Evolutionary conservation across 2,797 vertebrate species (phyloP).

Genomic region (Knipowitschia caucasica): DNA sequence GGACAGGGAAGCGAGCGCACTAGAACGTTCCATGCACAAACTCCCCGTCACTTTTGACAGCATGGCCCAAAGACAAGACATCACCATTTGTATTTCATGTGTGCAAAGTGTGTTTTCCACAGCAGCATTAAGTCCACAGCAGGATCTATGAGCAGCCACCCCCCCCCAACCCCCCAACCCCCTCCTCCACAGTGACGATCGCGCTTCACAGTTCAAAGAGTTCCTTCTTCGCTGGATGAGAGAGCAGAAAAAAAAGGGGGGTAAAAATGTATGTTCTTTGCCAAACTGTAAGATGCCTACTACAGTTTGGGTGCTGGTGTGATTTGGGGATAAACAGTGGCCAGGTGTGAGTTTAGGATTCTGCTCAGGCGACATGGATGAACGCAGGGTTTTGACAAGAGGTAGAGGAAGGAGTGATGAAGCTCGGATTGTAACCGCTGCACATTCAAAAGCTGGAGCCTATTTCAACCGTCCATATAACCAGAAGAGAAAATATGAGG

Average conservation of each 20-base stretch:
- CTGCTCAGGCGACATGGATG: conserved; percentile 31
- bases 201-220: conserved; percentile 70
- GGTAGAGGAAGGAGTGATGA: conserved; percentile 35
- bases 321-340: conserved; percentile 27
- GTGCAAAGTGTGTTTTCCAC: conserved; percentile 5
- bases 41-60: conserved; percentile 27
- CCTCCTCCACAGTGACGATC: conserved; percentile 52
- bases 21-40: conserved; percentile 17
- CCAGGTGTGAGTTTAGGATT: conserved; percentile 23
- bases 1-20: neutral
- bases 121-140: conserved; percentile 48
- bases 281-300: no score
- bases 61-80: conserved; percentile 37
- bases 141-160: conserved; percentile 56
- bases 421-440: conserved; percentile 44
- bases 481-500: no score
- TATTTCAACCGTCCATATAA: neutral
- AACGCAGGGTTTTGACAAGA: conserved; percentile 29
- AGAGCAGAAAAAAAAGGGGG: neutral
- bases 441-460: conserved; percentile 27
- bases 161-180: conserved; percentile 61
- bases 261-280: no score
- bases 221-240: conserved; percentile 52
- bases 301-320: conserved; percentile 35
- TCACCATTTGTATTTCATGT: conserved; percentile 28